Conservation (phyloP, 2,113 vertebrate species). For the Taxidea taxus region DNA sequence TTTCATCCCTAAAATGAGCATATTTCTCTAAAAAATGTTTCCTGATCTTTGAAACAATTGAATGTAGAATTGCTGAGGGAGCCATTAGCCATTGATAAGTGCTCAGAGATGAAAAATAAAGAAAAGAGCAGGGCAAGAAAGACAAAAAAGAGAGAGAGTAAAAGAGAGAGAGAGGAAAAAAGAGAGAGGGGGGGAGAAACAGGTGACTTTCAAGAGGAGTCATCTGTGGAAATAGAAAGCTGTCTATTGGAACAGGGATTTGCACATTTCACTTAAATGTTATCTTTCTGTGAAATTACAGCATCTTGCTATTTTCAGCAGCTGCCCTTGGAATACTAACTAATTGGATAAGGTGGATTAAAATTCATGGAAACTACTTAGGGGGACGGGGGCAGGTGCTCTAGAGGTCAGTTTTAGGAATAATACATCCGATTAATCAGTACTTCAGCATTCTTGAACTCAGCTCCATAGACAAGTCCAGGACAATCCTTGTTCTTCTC, state of each 20-base stretch:
- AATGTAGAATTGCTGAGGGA: not conserved
- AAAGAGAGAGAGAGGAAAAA: not conserved
- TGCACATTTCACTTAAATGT: not conserved
- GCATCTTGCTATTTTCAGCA: constrained; percentile 33
- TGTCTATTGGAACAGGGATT: not conserved
- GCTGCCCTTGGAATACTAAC: not conserved
- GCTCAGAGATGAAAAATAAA: not conserved
- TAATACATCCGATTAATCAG: not conserved
- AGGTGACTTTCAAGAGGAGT: not conserved
- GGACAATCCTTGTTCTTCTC: not conserved
- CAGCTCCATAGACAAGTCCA: not conserved
- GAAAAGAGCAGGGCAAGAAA: not conserved
- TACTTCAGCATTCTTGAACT: not conserved
- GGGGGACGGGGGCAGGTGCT: not conserved
- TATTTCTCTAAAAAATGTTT: not conserved
- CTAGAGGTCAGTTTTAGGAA: not conserved
- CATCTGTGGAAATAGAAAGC: not conserved
- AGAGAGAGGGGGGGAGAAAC: not conserved
- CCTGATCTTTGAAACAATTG: constrained; percentile 6
- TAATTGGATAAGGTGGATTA: not conserved
- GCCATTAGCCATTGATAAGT: not conserved
- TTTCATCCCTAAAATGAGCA: not conserved
- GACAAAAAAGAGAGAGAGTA: not conserved
- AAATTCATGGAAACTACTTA: not conserved
- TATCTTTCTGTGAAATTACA: constrained; percentile 1